Base-by-base conservation (phyloP, 2,113 vertebrate species). In the Neotoma lepida region DNA sequence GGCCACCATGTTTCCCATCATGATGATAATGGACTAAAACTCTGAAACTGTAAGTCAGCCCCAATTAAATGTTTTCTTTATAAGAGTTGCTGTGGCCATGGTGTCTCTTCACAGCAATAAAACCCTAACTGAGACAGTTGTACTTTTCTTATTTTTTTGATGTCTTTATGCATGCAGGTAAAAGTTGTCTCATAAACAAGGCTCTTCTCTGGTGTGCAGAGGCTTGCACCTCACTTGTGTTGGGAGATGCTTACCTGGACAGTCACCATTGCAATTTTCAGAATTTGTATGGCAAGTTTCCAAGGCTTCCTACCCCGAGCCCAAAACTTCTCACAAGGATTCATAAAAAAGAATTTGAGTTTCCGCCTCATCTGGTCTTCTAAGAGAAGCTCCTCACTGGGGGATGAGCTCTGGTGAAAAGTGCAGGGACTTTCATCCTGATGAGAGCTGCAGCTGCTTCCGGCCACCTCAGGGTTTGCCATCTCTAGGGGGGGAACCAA, bases 301-400 rank as follows among this genome's bases (percentile, higher is more conserved):
- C 99, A 99, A 0, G 99, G 99, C 91, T 99, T 99, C 87, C 99
- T 99, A 26, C 99, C 99, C 35, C 99, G 98, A n/a, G 99, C 99
- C 98, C 97, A 98, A 97, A 99, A 99, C 96, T 99, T 99, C 96
- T 99, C 99, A 96, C 99, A 99, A 0, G 99, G 99, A 93, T 99
- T 99, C 99, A 99, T 99, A 95, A 99, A 99, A 97, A 99, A 99
- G 97, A 99, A 99, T 92, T 99, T 99, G 89, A 99, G 98, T 93
- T 98, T 99, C 87, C 99, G 98, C 92, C 99, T 98, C 97, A 99
- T 98, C 90, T 99, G 98, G 74, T 99, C 99, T 98, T 99, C 98
- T 64, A 97, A 84, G 78, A 98, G 98, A 0, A 98, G 97, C 86
- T 99, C 98, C 90, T 86, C 90, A 2, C 94, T 97, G 1, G 94